Conservation (phyloP, 1,140 invertebrate genomes). For the Bombus breviceps region DNA sequence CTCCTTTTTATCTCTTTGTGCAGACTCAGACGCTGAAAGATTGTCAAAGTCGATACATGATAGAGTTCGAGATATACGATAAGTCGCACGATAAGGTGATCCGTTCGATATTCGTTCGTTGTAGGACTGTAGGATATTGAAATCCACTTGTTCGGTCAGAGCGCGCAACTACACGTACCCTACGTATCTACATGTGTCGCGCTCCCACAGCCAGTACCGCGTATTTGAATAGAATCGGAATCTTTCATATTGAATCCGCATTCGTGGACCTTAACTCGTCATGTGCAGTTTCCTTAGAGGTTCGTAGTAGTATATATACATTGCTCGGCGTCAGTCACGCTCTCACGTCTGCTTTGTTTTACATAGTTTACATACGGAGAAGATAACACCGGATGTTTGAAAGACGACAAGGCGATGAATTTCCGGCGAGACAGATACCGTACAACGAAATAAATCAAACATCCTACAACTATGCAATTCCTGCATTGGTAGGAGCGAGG, state of each 20-base stretch:
- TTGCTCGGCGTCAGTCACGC: background rate
- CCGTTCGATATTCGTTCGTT: slow-evolving; percentile 6
- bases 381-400: background rate
- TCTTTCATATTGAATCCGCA: slow-evolving; percentile 63
- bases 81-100: slow-evolving; percentile 52
- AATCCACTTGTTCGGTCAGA: slow-evolving; percentile 39
- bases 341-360: background rate
- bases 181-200: slow-evolving; percentile 21
- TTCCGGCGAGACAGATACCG: background rate
- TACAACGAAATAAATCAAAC: background rate
- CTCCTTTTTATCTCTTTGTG: background rate
- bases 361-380: background rate
- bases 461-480: background rate
- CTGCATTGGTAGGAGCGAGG: background rate
- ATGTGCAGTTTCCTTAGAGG: slow-evolving; percentile 1
- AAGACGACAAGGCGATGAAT: background rate
- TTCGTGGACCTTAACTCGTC: slow-evolving; percentile 51
- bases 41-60: slow-evolving; percentile 7
- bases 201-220: background rate
- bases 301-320: background rate
- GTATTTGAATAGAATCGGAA: slow-evolving; percentile 56
- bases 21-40: background rate
- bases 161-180: background rate
- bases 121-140: slow-evolving; percentile 54
- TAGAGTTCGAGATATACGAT: slow-evolving; percentile 26